A percentile compares a stretch with the other conserved stretches of the same genome.
Evolutionary conservation across 2,113 vertebrate genomes (phyloP).

Genomic region (Platycercus adscitus): DNA sequence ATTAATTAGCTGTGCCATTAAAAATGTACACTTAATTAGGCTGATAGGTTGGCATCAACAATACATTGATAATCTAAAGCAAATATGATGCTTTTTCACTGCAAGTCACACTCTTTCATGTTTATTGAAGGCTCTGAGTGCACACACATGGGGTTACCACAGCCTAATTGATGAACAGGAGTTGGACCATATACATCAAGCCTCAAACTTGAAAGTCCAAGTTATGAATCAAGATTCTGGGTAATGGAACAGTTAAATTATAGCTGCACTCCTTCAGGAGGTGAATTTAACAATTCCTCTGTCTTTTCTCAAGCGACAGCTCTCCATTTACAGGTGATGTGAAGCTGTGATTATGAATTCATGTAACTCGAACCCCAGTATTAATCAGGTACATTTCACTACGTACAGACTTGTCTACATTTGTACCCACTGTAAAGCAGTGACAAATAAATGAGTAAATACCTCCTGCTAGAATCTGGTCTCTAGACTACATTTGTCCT

Average conservation of each 20-base stretch:
- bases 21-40: slow-evolving; percentile 57
- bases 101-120: neutral
- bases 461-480: neutral
- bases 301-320: neutral
- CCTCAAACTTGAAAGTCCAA: neutral
- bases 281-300: neutral
- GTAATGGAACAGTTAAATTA: slow-evolving; percentile 17
- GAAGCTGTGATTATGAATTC: neutral
- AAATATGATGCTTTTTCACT: slow-evolving; percentile 28
- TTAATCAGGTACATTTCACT: neutral
- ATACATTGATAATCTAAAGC: slow-evolving; percentile 62
- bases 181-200: neutral
- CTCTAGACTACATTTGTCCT: neutral
- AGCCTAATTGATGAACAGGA: neutral
- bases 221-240: neutral
- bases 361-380: neutral
- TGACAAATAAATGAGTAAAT: neutral
- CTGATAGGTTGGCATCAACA: slow-evolving; percentile 62
- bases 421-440: neutral
- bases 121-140: neutral
- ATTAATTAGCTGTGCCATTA: slow-evolving; percentile 63
- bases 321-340: neutral
- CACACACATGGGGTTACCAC: neutral
- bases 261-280: neutral
- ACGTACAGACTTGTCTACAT: neutral